Percentiles rank a stretch among this genome's conserved stretches.
These are phyloP conservation scores for Halocynthia aurantium DNA, from an alignment of 23 tunicate species.

Conservation along the genomic window DNA sequence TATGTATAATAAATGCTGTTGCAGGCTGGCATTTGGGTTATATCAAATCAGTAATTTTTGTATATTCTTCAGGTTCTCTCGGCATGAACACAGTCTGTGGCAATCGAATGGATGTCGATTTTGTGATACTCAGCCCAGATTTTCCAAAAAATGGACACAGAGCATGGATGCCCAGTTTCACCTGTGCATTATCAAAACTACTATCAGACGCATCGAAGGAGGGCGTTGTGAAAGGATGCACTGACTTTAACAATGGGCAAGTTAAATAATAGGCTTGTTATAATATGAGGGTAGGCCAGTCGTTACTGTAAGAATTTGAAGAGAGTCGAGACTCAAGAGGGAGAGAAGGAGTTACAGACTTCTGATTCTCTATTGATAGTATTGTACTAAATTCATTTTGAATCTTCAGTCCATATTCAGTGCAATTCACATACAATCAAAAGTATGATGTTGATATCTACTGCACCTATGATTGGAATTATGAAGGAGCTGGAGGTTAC, in stretches of 20 bases:
- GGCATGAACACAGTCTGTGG: slow-evolving; percentile 69
- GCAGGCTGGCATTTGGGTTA: background rate
- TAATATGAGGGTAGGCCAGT: no score
- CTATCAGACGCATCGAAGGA: slow-evolving; percentile 54
- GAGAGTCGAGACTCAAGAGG: no score
- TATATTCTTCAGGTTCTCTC: slow-evolving; percentile 50
- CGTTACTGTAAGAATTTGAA: no score
- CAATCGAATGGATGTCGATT: slow-evolving; percentile 76
- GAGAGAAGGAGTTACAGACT: no score
- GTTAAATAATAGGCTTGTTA: background rate
- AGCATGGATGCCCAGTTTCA: slow-evolving; percentile 78
- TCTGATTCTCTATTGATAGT: no score
- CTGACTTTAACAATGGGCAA: slow-evolving; percentile 53
- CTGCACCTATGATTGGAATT: slow-evolving; percentile 62
- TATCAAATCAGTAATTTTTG: background rate
- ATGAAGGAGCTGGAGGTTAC: slow-evolving; percentile 63
- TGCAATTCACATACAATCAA: slow-evolving; percentile 49
- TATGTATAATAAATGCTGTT: background rate
- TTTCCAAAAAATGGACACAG: slow-evolving; percentile 75
- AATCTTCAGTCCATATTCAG: slow-evolving; percentile 39
- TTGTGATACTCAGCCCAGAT: slow-evolving; percentile 44
- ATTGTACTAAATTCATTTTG: no score
- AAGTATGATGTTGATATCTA: slow-evolving; percentile 66
- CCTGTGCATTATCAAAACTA: slow-evolving; percentile 43
- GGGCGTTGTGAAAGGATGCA: slow-evolving; percentile 39